phyloP scores from a whole-genome alignment of 1,140 invertebrate species.

The Drosophila mojavensis region DNA sequence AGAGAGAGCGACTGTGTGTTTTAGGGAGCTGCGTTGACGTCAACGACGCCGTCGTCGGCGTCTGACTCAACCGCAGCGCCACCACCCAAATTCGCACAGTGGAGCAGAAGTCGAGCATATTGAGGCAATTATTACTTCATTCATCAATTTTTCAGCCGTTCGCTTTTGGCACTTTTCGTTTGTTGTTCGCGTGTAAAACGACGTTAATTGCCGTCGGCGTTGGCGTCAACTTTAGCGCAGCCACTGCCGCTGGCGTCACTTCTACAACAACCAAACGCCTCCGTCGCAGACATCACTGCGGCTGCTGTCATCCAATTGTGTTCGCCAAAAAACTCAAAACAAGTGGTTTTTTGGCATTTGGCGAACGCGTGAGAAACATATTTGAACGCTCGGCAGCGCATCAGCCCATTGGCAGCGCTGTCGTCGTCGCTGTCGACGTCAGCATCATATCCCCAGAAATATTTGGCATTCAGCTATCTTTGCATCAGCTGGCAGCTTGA shows the following conservation, averaged over 20 bases:
- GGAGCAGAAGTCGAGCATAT: conserved; percentile 49
- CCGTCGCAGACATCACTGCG: not conserved
- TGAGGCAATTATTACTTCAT: conserved; percentile 61
- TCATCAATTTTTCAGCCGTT: conserved; percentile 52
- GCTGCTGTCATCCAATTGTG: not conserved
- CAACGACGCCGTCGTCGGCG: conserved; percentile 29
- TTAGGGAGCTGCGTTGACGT: conserved; percentile 50
- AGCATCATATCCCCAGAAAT: conserved; percentile 6
- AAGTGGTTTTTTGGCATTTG: conserved; percentile 64
- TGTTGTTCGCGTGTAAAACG: conserved; percentile 22
- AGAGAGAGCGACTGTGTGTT: conserved; percentile 28
- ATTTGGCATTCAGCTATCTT: conserved; percentile 7
- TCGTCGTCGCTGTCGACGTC: conserved; percentile 1
- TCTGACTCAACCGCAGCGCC: conserved; percentile 67
- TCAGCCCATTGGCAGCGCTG: not conserved
- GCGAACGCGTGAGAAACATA: conserved; percentile 59
- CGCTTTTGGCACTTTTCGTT: conserved; percentile 23
- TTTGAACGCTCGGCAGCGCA: conserved; percentile 24
- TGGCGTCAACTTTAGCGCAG: conserved; percentile 1
- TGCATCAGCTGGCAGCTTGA: conserved; percentile 13
- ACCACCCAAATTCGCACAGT: conserved; percentile 77
- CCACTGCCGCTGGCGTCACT: conserved; percentile 22
- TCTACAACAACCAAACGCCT: conserved; percentile 8
- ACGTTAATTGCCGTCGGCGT: conserved; percentile 24
- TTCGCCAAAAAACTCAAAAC: conserved; percentile 44